phyloP scores from a whole-genome alignment of 2,888 invertebrate genomes.

The Torymus texanus region DNA sequence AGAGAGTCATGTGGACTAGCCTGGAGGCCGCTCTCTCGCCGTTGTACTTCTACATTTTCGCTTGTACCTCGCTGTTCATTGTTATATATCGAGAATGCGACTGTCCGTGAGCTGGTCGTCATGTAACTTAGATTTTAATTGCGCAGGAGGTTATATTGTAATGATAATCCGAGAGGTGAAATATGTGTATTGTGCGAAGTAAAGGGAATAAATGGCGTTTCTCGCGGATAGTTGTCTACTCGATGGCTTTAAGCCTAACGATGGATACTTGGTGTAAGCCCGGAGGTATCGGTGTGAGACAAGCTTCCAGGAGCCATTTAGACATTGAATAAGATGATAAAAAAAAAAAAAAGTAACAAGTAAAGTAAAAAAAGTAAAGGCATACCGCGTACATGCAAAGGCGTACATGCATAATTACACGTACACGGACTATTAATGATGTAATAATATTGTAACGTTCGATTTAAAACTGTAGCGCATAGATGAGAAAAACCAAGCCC shows the following conservation, averaged over 20 bases:
- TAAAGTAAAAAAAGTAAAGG: slow-evolving; percentile 48
- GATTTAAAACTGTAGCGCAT: slow-evolving; percentile 60
- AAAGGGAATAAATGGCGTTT: too few species aligned
- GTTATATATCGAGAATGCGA: too few species aligned
- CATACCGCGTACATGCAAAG: slow-evolving; percentile 60
- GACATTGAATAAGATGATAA: slow-evolving; percentile 23
- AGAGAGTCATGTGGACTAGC: background rate
- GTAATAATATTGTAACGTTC: slow-evolving; percentile 66
- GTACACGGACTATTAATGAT: slow-evolving; percentile 58
- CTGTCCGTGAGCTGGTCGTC: too few species aligned
- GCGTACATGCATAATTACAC: slow-evolving; percentile 56
- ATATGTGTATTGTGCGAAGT: background rate
- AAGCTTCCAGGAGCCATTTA: slow-evolving; percentile 30
- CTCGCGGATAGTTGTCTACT: too few species aligned
- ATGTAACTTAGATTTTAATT: too few species aligned
- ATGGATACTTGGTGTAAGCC: too few species aligned
- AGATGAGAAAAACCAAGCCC: slow-evolving; percentile 55
- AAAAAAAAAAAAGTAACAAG: slow-evolving; percentile 51
- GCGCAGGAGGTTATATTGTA: too few species aligned
- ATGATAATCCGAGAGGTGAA: too few species aligned
- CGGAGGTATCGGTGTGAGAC: background rate
- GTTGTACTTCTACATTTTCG: background rate
- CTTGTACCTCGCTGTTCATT: too few species aligned
- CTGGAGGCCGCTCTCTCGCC: slow-evolving; percentile 9
- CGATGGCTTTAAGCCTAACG: too few species aligned